Conservation (phyloP, 2,888 invertebrate species). For the Morpho deidamia region DNA sequence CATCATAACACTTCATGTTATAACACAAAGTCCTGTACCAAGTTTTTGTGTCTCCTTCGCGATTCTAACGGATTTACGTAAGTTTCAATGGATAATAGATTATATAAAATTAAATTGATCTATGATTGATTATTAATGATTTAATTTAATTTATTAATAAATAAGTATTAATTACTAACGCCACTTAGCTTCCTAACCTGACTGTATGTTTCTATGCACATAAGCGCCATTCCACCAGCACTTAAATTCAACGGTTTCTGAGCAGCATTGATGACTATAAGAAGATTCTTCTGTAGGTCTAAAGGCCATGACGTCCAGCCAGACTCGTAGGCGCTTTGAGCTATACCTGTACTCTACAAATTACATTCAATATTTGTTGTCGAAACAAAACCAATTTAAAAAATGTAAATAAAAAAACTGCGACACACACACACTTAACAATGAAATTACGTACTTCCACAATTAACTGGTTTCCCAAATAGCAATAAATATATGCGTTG, state of each 20-base stretch:
- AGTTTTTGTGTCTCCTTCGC: too few species aligned
- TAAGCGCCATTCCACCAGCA: conserved; percentile 50
- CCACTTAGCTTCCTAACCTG: conserved; percentile 34
- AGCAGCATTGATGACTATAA: conserved; percentile 46
- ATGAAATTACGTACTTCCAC: conserved; percentile 41
- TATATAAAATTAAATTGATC: too few species aligned
- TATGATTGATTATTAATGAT: too few species aligned
- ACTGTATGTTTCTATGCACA: conserved; percentile 55
- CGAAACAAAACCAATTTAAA: too few species aligned
- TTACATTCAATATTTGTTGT: neutral
- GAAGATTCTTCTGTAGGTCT: conserved; percentile 50
- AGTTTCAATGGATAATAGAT: too few species aligned
- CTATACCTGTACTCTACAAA: conserved; percentile 51
- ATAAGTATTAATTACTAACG: too few species aligned
- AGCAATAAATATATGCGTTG: conserved; percentile 59
- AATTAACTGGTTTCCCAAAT: conserved; percentile 56
- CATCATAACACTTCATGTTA: too few species aligned
- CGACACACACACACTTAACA: neutral
- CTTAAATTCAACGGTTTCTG: conserved; percentile 51
- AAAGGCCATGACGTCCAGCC: conserved; percentile 58
- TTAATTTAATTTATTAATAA: too few species aligned
- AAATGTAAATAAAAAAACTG: too few species aligned
- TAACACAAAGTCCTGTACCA: neutral
- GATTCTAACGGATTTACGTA: too few species aligned
- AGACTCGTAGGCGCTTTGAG: conserved; percentile 52